These are phyloP conservation scores for Aplidium turbinatum DNA, from an alignment of 23 tunicate species.

Conservation along the genomic window DNA sequence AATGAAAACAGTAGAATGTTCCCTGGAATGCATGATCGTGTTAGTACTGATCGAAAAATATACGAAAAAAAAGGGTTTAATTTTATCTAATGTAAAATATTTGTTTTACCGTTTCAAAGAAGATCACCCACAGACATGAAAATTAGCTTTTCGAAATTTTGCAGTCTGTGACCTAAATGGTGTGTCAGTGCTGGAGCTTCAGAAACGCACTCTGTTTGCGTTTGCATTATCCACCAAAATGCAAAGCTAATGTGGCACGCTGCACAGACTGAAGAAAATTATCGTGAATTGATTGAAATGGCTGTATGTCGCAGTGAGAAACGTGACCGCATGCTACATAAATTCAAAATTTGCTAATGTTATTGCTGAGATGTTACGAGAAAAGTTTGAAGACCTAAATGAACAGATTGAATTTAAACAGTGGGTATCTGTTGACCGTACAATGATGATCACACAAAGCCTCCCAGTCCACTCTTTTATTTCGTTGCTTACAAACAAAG, in stretches of 20 bases:
- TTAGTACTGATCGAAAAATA: too few relatives aligned
- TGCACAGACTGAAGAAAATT: not conserved
- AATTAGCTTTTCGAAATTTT: conserved; percentile 12
- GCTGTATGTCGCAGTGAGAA: not conserved
- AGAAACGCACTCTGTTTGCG: conserved; percentile 22
- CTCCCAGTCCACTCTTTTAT: not conserved
- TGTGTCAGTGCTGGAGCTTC: conserved; percentile 28
- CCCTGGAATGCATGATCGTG: conserved; percentile 15
- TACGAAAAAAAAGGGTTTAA: too few relatives aligned
- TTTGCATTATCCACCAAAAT: conserved; percentile 32
- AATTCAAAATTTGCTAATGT: not conserved
- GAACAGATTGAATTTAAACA: conserved; percentile 6
- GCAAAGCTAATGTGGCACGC: conserved; percentile 6
- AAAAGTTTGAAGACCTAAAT: conserved; percentile 21
- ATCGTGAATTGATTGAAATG: not conserved
- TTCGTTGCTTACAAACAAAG: not conserved
- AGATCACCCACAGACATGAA: too few relatives aligned
- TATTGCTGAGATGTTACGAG: too few relatives aligned
- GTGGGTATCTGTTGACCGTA: conserved; percentile 23
- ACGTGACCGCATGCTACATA: conserved; percentile 1
- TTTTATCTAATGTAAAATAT: too few relatives aligned
- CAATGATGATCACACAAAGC: not conserved
- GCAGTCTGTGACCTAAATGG: conserved; percentile 10
- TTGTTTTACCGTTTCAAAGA: too few relatives aligned
- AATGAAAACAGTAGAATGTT: not conserved